A percentile compares a stretch with the other conserved stretches of the same genome.
Conservation (phyloP, 1,140 invertebrate genomes). For the Scaptodrosophila lebanonensis region DNA sequence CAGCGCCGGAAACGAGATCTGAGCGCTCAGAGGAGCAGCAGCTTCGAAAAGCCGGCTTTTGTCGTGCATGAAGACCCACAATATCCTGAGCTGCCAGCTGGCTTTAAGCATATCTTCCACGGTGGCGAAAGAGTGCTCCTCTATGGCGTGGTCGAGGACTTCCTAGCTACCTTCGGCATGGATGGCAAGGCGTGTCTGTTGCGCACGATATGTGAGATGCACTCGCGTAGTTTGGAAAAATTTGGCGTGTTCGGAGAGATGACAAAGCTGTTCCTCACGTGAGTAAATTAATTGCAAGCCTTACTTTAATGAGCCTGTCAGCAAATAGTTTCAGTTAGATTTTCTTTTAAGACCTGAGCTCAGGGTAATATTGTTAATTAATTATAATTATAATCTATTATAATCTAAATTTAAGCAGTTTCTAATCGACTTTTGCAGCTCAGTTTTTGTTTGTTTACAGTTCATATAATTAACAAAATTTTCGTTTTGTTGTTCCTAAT, state of each 20-base stretch:
- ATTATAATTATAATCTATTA: too few species aligned
- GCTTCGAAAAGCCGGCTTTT: constrained; percentile 12
- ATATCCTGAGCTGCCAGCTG: constrained; percentile 57
- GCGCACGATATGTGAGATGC: constrained; percentile 90
- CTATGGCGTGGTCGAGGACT: constrained; percentile 86
- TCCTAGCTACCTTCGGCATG: constrained; percentile 86
- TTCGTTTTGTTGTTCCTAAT: too few species aligned
- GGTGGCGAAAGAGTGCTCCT: constrained; percentile 87
- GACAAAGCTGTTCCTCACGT: constrained; percentile 89
- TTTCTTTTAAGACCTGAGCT: too few species aligned
- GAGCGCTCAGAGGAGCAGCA: constrained; percentile 59
- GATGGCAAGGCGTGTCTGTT: constrained; percentile 89
- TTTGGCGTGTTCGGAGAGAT: constrained; percentile 88
- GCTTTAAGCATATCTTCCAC: constrained; percentile 80
- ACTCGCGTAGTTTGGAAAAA: constrained; percentile 86
- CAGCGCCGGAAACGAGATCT: constrained; percentile 79
- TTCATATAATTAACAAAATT: too few species aligned
- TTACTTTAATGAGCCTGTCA: too few species aligned
- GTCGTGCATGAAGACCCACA: constrained; percentile 60
- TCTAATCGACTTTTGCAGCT: too few species aligned
- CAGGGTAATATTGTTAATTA: background rate
- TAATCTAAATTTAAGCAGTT: too few species aligned
- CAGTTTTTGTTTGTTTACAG: too few species aligned
- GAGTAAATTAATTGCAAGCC: too few species aligned
- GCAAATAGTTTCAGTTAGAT: too few species aligned